Evolutionary conservation across 2,888 invertebrate species (phyloP), one percentile per base, ranked within the genome.

Genomic region (Mystacides longicornis): DNA sequence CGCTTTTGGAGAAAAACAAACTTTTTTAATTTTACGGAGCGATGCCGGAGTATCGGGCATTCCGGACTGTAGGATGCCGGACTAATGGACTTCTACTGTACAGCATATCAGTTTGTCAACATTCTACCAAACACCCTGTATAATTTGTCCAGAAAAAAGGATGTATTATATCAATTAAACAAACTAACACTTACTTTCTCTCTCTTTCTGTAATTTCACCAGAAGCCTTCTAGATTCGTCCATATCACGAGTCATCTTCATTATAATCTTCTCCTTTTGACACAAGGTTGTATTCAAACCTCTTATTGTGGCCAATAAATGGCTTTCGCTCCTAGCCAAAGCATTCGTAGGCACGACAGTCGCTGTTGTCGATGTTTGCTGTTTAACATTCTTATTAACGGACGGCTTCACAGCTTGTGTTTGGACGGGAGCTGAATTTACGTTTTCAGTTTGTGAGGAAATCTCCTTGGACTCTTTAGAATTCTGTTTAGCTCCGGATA

Each of bases 191-290:
- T 57, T 63, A 72, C 83, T 81, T 66, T 89, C 89, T 63, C 87
- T 80, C 66, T 89, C 89, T 64, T 84, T 87, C 66, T 89, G 89
- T 64, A 89, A 71, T 66, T 84, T 82, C 53, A 83, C 76, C 65
- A 89, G 86, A 47, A 87, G 88, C 67, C 86, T 89, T 64, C 82
- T 81, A 55, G 86, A 69, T 59, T 90, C 89, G 37, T 89, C 88
- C 45, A 86, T 74, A 65, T 90, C 90, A 62, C 86, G 82, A 37
- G 85, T 86, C 49, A 89, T 73, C 61, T 86, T 85, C 31, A 79
- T 75, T 58, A 88, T 78, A 1, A 81, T 80, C 63, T 88, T 85
- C 64, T 89, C 89, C 68, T 89, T 89, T 27, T 81, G 81, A 2
- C 83, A 79, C 51, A 89, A 67, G 65, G 90, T 90, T 0, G 84